Evolutionary conservation across 2,113 vertebrate species (phyloP).

Genomic region (Leiothrix lutea): DNA sequence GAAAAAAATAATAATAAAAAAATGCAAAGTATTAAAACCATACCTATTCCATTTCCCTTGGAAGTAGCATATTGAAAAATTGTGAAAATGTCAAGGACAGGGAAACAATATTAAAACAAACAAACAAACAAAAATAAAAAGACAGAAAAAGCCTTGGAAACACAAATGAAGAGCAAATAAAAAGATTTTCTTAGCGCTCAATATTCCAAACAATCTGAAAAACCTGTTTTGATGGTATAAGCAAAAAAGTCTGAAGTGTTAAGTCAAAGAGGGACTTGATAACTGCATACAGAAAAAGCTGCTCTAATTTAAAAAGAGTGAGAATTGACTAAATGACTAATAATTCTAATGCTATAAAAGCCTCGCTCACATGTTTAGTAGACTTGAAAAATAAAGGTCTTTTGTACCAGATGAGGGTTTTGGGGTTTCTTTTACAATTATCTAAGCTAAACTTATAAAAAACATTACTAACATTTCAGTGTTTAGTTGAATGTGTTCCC

Average conservation of each 20-base stretch:
- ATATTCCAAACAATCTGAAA: neutral
- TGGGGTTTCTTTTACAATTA: neutral
- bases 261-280: neutral
- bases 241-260: neutral
- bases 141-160: neutral
- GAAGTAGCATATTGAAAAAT: neutral
- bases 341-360: neutral
- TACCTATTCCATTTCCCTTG: neutral
- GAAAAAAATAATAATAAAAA: neutral
- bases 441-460: neutral
- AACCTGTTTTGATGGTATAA: neutral
- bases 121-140: neutral
- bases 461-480: neutral
- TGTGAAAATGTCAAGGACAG: neutral
- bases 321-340: neutral
- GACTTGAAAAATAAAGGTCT: neutral
- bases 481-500: neutral
- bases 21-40: neutral
- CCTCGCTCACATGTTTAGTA: neutral
- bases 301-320: neutral
- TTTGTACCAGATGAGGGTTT: neutral
- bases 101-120: neutral
- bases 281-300: neutral
- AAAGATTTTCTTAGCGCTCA: neutral
- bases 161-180: neutral